Conservation (phyloP, 2,113 vertebrate species). For the Halcyon senegalensis region DNA sequence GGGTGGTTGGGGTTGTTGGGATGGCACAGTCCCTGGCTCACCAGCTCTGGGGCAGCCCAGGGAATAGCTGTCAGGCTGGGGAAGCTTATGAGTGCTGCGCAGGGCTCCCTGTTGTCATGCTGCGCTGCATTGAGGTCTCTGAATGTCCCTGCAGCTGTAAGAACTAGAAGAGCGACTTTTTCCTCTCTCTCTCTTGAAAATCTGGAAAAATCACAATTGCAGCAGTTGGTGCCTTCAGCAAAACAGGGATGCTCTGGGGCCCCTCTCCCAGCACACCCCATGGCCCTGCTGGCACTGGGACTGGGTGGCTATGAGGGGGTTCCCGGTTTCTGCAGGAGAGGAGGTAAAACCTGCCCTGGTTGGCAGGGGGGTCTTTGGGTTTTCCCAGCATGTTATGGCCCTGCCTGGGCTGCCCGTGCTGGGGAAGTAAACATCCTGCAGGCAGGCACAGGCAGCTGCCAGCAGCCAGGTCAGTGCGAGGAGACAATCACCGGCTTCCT, state of each 20-base stretch:
- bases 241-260: background rate
- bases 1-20: background rate
- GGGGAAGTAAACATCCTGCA: constrained; percentile 70
- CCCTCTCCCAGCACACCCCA: rapidly evolving
- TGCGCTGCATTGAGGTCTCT: background rate
- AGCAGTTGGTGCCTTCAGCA: background rate
- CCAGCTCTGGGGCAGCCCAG: background rate
- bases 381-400: background rate
- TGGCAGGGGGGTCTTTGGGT: background rate
- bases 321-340: background rate
- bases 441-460: constrained; percentile 36
- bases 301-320: background rate
- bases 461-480: background rate
- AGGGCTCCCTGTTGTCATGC: background rate
- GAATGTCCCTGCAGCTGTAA: background rate
- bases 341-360: background rate
- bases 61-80: background rate
- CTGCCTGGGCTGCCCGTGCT: background rate
- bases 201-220: background rate
- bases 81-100: background rate
- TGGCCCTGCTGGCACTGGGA: background rate
- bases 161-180: background rate
- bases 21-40: rapidly evolving
- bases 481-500: constrained; percentile 70
- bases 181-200: background rate